Evolutionary conservation across 2,888 invertebrate genomes (phyloP), one percentile per base, ranked within the genome.

Genomic region (Agonopterix alstromeriana): DNA sequence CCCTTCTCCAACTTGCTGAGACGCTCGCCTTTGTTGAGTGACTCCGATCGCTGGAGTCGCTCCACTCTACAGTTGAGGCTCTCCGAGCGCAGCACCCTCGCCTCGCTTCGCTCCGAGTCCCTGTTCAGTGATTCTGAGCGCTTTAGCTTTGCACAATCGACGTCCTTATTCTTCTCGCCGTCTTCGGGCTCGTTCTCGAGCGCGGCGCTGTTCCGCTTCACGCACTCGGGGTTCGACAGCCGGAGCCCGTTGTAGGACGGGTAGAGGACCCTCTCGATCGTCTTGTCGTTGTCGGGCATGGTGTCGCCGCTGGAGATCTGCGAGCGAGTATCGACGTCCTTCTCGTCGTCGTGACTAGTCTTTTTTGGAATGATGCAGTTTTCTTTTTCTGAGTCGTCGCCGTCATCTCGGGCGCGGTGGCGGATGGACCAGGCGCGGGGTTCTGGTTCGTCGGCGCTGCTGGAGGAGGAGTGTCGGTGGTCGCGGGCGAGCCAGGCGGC

Each of bases 271-370:
- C 70, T 65, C 54, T 65, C 65, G 44, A 61, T 46, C 42, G 61
- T 51, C 58, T 66, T 63, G 64, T 89, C 89, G 68, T 89, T 87
- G 64, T 89, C 87, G 48, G 89, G 89, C 54, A 73, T 54, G 49
- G 70, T 55, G 51, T 67, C 75, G 50, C 59, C 66, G 61, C 67
- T 61, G 51, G 75, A 74, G 52, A 79, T 82, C 73, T 93, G 93
- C 42, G 94, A 90, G 60, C 93, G 90, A 70, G 94, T 94, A 72
- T 93, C 94, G 56, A 94, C 91, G 81, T 95, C 95, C 77, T 93
- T 93, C 76, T 95, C 95, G 87, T 94, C 94, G 58, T 60, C 55
- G 57, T 50, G 62, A 48, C 53, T 49, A 38, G 58, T 40, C 53
- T 60, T 58, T 45, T 60, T 56, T 47, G 61, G 68, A 49, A 56